These are phyloP conservation scores for Trichopoda pennipes DNA, from an alignment of 2,888 invertebrate genomes.

Conservation along the genomic window DNA sequence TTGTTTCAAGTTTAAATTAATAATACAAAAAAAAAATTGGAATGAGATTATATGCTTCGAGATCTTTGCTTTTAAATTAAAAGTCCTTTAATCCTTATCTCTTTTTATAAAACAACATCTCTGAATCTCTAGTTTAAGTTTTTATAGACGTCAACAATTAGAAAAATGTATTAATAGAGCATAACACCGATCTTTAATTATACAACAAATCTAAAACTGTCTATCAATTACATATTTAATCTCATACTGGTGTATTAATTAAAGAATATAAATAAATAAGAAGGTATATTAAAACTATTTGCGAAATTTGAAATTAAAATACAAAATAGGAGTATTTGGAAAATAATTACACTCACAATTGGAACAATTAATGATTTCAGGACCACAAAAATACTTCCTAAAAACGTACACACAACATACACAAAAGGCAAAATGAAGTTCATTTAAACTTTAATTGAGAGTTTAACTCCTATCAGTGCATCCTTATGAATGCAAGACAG, in stretches of 20 bases:
- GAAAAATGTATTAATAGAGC: background rate
- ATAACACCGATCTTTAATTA: background rate
- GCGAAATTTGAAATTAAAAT: conserved; percentile 17
- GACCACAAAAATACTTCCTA: conserved; percentile 52
- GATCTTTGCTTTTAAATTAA: too few species aligned
- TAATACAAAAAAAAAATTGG: too few species aligned
- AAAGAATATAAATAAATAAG: conserved; percentile 6
- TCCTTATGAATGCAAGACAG: conserved; percentile 9
- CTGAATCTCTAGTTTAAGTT: too few species aligned
- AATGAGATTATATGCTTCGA: too few species aligned
- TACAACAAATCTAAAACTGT: background rate
- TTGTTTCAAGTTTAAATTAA: too few species aligned
- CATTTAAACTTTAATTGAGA: conserved; percentile 33
- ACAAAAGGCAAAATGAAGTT: background rate
- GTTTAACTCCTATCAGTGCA: conserved; percentile 35
- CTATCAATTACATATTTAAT: conserved; percentile 29
- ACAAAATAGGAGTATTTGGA: conserved; percentile 11
- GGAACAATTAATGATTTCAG: conserved; percentile 52
- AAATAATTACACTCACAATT: conserved; percentile 47
- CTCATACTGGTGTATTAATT: background rate
- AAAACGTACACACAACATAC: conserved; percentile 18
- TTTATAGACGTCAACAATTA: background rate
- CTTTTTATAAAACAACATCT: too few species aligned
- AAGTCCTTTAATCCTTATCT: too few species aligned
- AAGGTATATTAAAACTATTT: background rate